Evolutionary conservation across 1,140 invertebrate genomes (phyloP).

Genomic region (Drosophila mojavensis): DNA sequence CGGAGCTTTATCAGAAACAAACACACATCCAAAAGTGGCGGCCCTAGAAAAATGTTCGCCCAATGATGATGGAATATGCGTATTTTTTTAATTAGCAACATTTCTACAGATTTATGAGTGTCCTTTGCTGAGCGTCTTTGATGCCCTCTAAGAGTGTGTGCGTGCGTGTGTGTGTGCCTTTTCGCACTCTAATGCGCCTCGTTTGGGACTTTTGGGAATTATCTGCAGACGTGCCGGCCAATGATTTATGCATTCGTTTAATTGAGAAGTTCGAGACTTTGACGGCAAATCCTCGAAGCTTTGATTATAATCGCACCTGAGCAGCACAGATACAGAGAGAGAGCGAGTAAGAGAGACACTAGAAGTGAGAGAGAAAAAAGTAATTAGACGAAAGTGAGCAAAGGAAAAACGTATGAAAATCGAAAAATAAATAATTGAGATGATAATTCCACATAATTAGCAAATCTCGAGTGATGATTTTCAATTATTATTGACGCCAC

Average conservation of each 20-base stretch:
- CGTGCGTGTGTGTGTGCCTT: conserved; percentile 43
- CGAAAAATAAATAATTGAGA: conserved; percentile 82
- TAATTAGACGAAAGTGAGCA: conserved; percentile 59
- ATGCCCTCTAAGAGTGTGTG: conserved; percentile 21
- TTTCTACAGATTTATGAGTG: conserved; percentile 79
- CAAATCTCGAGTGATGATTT: conserved; percentile 82
- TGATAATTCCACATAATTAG: conserved; percentile 82
- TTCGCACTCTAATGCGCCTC: conserved; percentile 70
- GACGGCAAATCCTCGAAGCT: conserved; percentile 77
- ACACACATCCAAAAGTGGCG: conserved; percentile 12
- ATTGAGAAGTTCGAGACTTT: conserved; percentile 83
- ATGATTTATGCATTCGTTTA: conserved; percentile 84
- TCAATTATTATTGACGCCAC: conserved; percentile 69
- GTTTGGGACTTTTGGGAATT: conserved; percentile 73
- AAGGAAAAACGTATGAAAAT: conserved; percentile 68
- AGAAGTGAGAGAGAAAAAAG: conserved; percentile 33
- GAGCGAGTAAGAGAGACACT: neutral
- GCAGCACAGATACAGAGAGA: conserved; percentile 24
- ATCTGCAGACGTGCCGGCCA: conserved; percentile 73
- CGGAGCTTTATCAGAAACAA: conserved; percentile 61
- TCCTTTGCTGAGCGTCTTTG: conserved; percentile 39
- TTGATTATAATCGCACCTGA: conserved; percentile 81
- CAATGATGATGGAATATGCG: conserved; percentile 83
- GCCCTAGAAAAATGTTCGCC: conserved; percentile 39
- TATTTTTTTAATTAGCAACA: conserved; percentile 81